A percentile compares a stretch with the other conserved stretches of the same genome.
Conservation (phyloP, 2,113 vertebrate genomes). For the Monopterus albus region DNA sequence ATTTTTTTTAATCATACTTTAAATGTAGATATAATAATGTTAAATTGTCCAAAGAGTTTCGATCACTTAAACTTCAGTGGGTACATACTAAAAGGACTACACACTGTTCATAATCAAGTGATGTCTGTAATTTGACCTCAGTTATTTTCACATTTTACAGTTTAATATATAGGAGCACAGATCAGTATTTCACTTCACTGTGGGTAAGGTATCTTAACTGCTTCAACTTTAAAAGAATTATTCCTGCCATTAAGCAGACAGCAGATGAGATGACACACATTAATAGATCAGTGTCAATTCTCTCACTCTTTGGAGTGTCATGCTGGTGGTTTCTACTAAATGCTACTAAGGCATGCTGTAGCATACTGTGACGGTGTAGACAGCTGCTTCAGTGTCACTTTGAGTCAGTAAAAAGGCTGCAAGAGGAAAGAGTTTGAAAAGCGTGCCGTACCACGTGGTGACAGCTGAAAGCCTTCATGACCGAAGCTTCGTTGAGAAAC, state of each 20-base stretch:
- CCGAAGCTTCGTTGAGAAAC: conserved; percentile 97
- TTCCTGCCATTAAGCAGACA: background rate
- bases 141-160: no score
- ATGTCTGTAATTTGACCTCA: no score
- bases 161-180: no score
- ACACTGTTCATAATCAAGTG: no score
- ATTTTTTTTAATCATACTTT: no score
- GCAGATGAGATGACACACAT: background rate
- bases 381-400: conserved; percentile 2
- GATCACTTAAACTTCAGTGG: no score
- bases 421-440: background rate
- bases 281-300: background rate
- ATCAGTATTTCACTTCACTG: background rate
- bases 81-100: no score
- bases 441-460: conserved; percentile 91
- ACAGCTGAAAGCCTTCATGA: conserved; percentile 98
- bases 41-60: no score
- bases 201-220: background rate
- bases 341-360: no score
- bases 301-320: background rate
- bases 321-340: no score
- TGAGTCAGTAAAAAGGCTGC: background rate
- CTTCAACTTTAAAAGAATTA: background rate
- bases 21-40: no score
- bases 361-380: background rate